Evolutionary conservation across 2,888 invertebrate genomes (phyloP), one percentile per base, ranked within the genome.

Genomic region (Aplocera efformata): DNA sequence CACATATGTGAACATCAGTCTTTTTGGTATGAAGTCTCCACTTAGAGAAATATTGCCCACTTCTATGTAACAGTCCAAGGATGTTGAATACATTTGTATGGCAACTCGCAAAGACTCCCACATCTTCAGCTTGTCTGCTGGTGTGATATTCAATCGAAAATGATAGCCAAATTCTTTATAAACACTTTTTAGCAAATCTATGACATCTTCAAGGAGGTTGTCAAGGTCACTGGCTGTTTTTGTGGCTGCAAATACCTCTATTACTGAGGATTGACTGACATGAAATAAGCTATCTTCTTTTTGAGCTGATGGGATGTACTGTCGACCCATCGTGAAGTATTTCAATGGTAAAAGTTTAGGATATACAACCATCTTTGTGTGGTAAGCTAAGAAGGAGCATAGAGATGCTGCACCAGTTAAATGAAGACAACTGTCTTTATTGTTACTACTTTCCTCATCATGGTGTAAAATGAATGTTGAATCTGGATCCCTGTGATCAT

Each of bases 331-430:
- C 7, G 92, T 74, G 57, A 94, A 93, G 57, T 92, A 91, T 63
- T 90, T 91, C 3, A 96, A 56, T 0, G 96, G 96, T 28, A 96
- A 78, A 10, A 81, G 72, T 28, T 90, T 89, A 0, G 88, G 73
- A 60, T 91, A 89, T 0, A 94, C 70, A 0, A 90, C 78, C 53
- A 92, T 90, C 69, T 93, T 94, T 0, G 94, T 88, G 61, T 92
- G 91, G 67, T 93, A 92, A 0, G 94, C 93, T 56, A 96, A 88
- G 53, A 94, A 94, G 0, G 95, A 91, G 36, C 90, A 85, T 7
- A 96, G 77, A 10, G 94, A 93, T 0, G 92, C 93, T 29, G 93
- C 92, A 0, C 96, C 97, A 0, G 92, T 91, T 22, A 97, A 82
- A 77, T 94, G 94, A 23, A 95, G 79, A 0, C 90, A 84, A 63